Conservation (phyloP, 2,113 vertebrate genomes). For the Oncorhynchus keta region DNA sequence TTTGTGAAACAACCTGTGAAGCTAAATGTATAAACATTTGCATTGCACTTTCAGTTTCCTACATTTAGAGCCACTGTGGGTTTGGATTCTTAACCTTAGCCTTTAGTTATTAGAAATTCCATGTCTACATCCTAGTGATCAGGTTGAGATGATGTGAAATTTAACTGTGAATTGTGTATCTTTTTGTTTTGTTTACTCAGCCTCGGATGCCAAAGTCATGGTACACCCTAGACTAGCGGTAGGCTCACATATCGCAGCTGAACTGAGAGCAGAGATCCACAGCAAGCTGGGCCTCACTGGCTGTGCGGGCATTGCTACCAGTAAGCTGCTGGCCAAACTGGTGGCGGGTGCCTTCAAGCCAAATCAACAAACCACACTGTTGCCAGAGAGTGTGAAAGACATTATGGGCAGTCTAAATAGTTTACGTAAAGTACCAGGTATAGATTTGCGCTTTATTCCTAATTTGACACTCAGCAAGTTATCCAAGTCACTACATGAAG, state of each 20-base stretch:
- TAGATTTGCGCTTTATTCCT: too few species aligned
- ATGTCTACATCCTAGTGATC: too few species aligned
- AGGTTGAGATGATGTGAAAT: too few species aligned
- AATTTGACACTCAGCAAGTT: too few species aligned
- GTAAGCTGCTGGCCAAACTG: conserved; percentile 83
- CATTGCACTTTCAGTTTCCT: conserved; percentile 50
- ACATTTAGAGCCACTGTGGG: conserved; percentile 55
- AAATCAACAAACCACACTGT: conserved; percentile 76
- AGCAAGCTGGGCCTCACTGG: conserved; percentile 47
- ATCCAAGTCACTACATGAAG: too few species aligned
- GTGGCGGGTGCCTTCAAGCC: conserved; percentile 70
- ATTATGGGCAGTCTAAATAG: conserved; percentile 3
- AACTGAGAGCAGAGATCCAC: too few species aligned
- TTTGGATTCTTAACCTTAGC: too few species aligned
- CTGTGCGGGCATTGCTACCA: conserved; percentile 84
- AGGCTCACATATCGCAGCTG: too few species aligned
- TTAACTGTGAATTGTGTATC: too few species aligned
- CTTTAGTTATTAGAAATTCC: too few species aligned
- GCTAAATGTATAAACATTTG: conserved; percentile 34
- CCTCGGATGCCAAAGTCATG: too few species aligned
- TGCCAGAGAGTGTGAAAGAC: conserved; percentile 64
- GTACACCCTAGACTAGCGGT: too few species aligned
- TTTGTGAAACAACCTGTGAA: conserved; percentile 21
- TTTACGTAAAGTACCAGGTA: conserved; percentile 72
- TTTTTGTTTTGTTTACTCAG: conserved; percentile 52